Percentiles rank a stretch among this genome's conserved stretches.
Conservation (phyloP, 2,888 invertebrate species). For the Bellardia pandia region DNA sequence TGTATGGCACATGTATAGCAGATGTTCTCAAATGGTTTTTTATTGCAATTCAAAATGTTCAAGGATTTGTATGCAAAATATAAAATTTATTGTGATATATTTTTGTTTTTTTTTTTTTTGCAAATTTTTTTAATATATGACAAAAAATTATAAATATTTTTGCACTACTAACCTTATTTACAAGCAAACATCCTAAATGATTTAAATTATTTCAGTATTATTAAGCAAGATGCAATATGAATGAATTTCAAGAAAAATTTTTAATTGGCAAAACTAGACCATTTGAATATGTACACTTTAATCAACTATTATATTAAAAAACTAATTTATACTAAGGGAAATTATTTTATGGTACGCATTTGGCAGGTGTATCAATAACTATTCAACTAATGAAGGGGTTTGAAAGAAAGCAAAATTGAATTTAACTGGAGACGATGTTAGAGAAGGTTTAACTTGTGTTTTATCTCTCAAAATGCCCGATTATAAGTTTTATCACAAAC, state of each 20-base stretch:
- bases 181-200: neutral
- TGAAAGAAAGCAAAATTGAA: no score
- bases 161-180: neutral
- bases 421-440: no score
- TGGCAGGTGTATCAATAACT: no score
- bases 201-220: neutral
- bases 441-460: no score
- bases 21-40: conserved; percentile 24
- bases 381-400: no score
- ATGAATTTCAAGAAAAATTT: neutral
- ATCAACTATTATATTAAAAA: neutral
- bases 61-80: neutral
- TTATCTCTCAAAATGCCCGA: no score
- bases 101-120: neutral
- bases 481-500: no score
- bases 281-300: no score
- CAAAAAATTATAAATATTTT: neutral
- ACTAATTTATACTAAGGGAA: no score
- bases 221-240: neutral
- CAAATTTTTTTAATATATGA: neutral
- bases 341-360: no score
- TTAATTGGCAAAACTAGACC: no score
- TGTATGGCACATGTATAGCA: conserved; percentile 16
- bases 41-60: neutral
- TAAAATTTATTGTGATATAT: neutral